Conservation (phyloP, 2,888 invertebrate species). For the Pherbina coryleti region DNA sequence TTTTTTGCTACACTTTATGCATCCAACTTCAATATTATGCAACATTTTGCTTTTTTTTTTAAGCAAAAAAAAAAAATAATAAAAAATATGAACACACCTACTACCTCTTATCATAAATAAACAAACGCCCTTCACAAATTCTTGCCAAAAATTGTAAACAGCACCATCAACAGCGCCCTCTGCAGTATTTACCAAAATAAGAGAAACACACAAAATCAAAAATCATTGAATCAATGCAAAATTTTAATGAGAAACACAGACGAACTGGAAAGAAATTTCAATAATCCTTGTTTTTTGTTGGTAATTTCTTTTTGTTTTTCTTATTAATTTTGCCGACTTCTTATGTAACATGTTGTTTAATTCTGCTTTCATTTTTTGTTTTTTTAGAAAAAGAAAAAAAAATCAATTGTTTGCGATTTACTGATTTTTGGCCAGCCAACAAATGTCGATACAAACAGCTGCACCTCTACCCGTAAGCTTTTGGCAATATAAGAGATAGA, state of each 20-base stretch:
- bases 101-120: not conserved
- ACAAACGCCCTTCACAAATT: slow-evolving; percentile 3
- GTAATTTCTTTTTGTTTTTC: not conserved
- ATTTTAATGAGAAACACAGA: slow-evolving; percentile 66
- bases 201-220: slow-evolving; percentile 12
- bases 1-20: too few species aligned
- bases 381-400: not conserved
- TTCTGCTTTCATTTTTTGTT: not conserved
- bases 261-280: slow-evolving; percentile 66
- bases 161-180: not conserved
- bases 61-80: not conserved
- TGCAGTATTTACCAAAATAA: not conserved
- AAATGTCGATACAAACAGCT: slow-evolving; percentile 8
- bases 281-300: slow-evolving; percentile 41
- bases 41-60: not conserved
- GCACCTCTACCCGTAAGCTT: slow-evolving; percentile 8
- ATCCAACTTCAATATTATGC: not conserved
- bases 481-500: not conserved
- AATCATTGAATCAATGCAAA: slow-evolving; percentile 48
- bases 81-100: too few species aligned
- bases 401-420: slow-evolving; percentile 27
- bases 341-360: too few species aligned
- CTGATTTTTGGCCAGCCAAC: slow-evolving; percentile 33
- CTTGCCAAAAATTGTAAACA: slow-evolving; percentile 2
- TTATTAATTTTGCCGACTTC: not conserved